A percentile compares a stretch with the other conserved stretches of the same genome.
phyloP scores from a whole-genome alignment of 2,113 vertebrate species.

The Rhagologus leucostigma region DNA sequence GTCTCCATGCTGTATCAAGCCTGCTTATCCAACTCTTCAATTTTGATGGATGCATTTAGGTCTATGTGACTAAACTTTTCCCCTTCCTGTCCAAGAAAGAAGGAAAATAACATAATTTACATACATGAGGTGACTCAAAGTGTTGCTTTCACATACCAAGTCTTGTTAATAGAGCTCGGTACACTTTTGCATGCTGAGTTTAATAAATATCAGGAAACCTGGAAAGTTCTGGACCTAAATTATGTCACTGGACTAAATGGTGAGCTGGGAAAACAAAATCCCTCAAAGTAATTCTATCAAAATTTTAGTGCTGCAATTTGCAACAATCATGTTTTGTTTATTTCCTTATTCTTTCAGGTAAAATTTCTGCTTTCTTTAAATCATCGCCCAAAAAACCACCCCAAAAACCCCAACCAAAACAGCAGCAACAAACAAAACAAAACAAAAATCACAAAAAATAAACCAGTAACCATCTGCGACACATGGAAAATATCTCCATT shows the following conservation, averaged over 20 bases:
- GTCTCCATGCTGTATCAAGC: background rate
- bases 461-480: background rate
- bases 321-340: background rate
- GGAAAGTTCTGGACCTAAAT: background rate
- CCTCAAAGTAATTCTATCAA: background rate
- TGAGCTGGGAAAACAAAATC: background rate
- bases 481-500: background rate
- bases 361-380: background rate
- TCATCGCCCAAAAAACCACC: background rate
- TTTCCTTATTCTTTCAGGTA: background rate
- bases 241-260: accelerated
- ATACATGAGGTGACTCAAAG: background rate
- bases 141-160: background rate
- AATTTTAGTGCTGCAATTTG: background rate
- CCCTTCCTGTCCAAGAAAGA: slow-evolving; percentile 10
- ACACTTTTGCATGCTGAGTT: background rate
- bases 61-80: slow-evolving; percentile 13
- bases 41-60: slow-evolving; percentile 55
- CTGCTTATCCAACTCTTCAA: background rate
- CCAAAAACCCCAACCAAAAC: background rate
- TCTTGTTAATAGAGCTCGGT: background rate
- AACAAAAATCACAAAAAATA: background rate
- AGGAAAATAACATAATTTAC: background rate
- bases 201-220: background rate
- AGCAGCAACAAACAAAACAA: background rate